These are phyloP conservation scores for Slavum lentiscoides DNA, from an alignment of 2,888 invertebrate species.

Conservation along the genomic window DNA sequence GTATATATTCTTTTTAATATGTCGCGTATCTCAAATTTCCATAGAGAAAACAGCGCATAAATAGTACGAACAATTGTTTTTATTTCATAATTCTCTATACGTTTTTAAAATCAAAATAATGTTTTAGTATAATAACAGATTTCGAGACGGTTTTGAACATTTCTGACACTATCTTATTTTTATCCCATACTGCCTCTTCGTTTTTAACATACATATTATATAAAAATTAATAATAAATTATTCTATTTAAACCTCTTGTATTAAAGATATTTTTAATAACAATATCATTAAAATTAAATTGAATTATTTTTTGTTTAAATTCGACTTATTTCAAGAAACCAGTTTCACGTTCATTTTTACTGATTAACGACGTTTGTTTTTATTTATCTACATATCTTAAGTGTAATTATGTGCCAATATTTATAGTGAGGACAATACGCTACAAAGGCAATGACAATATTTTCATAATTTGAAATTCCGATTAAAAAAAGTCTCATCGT, in stretches of 20 bases:
- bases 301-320: not conserved
- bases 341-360: not conserved
- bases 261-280: not conserved
- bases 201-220: not conserved
- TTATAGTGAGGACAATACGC: slow-evolving; percentile 30
- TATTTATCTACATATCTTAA: slow-evolving; percentile 23
- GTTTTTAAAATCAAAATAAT: not conserved
- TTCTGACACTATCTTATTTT: not conserved
- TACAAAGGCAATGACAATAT: slow-evolving; percentile 35
- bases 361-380: not conserved
- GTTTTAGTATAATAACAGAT: not conserved
- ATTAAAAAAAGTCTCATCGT: not conserved
- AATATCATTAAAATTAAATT: not conserved
- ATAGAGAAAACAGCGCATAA: not conserved
- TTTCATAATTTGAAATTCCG: not conserved
- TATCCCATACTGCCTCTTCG: not conserved
- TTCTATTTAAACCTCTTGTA: not conserved
- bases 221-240: not conserved
- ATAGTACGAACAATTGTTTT: not conserved
- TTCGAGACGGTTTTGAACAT: not conserved
- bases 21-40: not conserved
- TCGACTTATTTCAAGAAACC: not conserved
- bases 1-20: not conserved
- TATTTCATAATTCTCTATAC: not conserved
- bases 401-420: slow-evolving; percentile 46